Conservation (phyloP, 2,113 vertebrate species). For the Indri indri region DNA sequence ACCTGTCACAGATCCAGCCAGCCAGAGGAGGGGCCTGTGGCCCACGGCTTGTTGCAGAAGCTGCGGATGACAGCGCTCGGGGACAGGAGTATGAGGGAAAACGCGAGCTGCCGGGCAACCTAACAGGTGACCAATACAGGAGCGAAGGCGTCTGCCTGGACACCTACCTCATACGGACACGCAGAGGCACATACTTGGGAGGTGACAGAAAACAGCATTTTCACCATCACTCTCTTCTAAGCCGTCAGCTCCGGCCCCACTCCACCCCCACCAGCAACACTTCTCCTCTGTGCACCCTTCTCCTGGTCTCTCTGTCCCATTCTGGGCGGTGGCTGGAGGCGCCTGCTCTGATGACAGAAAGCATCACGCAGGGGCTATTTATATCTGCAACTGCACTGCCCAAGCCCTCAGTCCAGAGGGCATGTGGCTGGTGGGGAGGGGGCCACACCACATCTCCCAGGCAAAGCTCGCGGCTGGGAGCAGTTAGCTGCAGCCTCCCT, state of each 20-base stretch:
- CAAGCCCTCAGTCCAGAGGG: not conserved
- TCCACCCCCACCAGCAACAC: too few species aligned
- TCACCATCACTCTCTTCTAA: not conserved
- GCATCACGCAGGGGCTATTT: not conserved
- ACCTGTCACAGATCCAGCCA: not conserved
- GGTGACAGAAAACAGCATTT: not conserved
- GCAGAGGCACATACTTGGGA: not conserved
- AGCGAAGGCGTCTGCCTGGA: not conserved
- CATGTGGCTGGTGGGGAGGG: not conserved
- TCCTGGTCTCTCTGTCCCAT: not conserved
- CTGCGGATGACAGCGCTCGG: not conserved
- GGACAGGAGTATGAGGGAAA: fast-evolving
- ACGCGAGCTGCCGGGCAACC: not conserved
- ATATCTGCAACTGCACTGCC: not conserved
- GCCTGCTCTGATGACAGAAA: slow-evolving; percentile 7
- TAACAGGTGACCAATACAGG: fast-evolving
- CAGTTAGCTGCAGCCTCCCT: not conserved
- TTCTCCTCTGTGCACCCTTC: not conserved
- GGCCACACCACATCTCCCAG: not conserved
- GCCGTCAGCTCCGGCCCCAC: not conserved
- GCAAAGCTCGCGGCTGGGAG: not conserved
- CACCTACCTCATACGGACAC: not conserved
- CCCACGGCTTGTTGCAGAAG: not conserved
- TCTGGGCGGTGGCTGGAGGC: not conserved
- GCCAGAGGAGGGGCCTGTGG: not conserved